Conservation (phyloP, 2,797 vertebrate species). For the Artibeus lituratus region DNA sequence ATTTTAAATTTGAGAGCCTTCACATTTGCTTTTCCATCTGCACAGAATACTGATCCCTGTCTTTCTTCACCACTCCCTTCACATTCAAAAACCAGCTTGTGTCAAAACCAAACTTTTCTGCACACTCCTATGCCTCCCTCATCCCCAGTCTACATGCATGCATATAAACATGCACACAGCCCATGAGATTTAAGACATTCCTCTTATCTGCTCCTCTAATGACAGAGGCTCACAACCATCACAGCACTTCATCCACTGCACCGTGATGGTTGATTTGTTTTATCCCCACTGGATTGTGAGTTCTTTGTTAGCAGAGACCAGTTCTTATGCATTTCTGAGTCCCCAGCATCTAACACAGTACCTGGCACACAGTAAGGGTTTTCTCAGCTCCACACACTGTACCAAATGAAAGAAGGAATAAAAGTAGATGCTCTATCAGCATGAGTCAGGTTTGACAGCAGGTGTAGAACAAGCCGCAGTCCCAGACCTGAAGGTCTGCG, state of each 20-base stretch:
- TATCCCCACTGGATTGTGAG: not conserved
- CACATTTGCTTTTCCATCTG: not conserved
- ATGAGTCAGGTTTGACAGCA: fast-evolving
- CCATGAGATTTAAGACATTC: not conserved
- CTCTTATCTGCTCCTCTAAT: not conserved
- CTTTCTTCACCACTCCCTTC: not conserved
- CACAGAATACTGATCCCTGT: not conserved
- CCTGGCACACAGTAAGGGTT: not conserved
- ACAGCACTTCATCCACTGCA: no score
- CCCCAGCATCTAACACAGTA: not conserved
- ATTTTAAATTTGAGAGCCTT: not conserved
- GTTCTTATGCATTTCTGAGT: not conserved
- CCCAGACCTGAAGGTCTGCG: not conserved
- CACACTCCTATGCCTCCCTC: not conserved
- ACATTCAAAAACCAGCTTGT: not conserved
- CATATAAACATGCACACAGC: not conserved
- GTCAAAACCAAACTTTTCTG: not conserved
- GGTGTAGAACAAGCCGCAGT: not conserved
- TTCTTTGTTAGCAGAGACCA: not conserved
- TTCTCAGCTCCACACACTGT: not conserved
- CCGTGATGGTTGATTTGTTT: not conserved
- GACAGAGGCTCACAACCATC: not conserved
- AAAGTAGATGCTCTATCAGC: not conserved
- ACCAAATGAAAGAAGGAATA: not conserved
- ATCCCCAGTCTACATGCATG: not conserved